Conservation (phyloP, 2,797 vertebrate species). For the Mus minutoides region DNA sequence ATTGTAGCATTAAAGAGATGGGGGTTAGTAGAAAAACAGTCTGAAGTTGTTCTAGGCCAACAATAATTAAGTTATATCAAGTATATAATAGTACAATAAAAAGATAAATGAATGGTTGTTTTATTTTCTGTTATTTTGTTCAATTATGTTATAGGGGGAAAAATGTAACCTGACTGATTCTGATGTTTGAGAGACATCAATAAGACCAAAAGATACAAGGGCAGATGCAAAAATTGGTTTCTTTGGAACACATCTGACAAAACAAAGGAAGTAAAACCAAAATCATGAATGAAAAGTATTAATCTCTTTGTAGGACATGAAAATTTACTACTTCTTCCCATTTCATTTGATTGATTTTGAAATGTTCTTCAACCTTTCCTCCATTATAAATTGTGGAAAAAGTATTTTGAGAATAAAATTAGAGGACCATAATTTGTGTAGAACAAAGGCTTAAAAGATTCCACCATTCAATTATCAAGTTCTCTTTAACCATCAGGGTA, state of each 20-base stretch:
- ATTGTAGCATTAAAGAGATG: neutral
- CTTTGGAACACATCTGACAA: conserved; percentile 20
- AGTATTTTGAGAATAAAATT: conserved; percentile 56
- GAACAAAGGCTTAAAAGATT: conserved; percentile 45
- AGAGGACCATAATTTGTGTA: conserved; percentile 32
- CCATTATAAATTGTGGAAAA: conserved; percentile 47
- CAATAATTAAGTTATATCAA: neutral
- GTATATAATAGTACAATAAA: neutral
- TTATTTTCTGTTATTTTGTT: conserved; percentile 18
- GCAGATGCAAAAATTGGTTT: conserved; percentile 10
- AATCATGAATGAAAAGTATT: conserved; percentile 5
- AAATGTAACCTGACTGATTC: neutral
- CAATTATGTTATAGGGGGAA: neutral
- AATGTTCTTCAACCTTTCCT: conserved; percentile 54
- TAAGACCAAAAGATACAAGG: neutral
- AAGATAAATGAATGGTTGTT: neutral
- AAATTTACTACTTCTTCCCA: conserved; percentile 41
- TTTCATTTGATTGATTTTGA: conserved; percentile 60
- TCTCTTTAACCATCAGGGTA: neutral
- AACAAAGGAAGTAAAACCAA: conserved; percentile 31
- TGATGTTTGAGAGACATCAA: neutral
- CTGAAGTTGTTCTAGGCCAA: neutral
- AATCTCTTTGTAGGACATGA: conserved; percentile 34
- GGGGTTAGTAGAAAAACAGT: neutral
- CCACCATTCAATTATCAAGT: neutral